Conservation (phyloP, 2,113 vertebrate genomes). For the Mobula hypostoma region DNA sequence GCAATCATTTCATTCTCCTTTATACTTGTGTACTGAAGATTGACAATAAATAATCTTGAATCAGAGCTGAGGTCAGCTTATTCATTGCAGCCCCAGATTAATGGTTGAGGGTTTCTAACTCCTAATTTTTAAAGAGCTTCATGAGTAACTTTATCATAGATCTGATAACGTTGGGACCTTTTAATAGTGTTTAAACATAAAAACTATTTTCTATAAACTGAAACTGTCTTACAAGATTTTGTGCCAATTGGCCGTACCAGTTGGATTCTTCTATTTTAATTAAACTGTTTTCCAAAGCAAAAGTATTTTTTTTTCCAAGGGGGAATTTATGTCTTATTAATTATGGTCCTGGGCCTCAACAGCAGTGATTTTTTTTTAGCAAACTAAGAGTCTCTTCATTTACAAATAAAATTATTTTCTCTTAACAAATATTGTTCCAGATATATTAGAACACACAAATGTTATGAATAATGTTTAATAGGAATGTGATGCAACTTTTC, state of each 20-base stretch:
- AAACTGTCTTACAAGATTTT: neutral
- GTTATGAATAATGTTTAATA: neutral
- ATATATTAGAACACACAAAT: neutral
- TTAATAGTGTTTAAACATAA: neutral
- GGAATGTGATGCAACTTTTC: constrained; percentile 21
- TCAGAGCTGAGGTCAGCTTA: neutral
- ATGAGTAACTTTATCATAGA: neutral
- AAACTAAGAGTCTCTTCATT: neutral
- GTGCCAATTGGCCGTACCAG: neutral
- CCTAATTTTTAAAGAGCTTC: neutral
- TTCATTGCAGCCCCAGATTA: neutral
- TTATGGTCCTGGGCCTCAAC: neutral
- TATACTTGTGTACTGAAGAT: too few relatives aligned
- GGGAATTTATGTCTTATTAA: constrained; percentile 13
- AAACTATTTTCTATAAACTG: neutral
- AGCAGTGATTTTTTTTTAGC: neutral
- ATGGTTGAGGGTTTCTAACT: neutral
- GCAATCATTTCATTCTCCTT: too few relatives aligned
- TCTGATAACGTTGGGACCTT: neutral
- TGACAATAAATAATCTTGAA: too few relatives aligned
- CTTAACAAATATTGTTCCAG: neutral
- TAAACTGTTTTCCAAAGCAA: neutral
- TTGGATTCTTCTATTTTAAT: constrained; percentile 11
- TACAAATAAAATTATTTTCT: constrained; percentile 25
- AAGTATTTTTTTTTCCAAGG: neutral